Conservation (phyloP, 2,888 invertebrate genomes). For the Imbricaverruca yamaguchii region DNA sequence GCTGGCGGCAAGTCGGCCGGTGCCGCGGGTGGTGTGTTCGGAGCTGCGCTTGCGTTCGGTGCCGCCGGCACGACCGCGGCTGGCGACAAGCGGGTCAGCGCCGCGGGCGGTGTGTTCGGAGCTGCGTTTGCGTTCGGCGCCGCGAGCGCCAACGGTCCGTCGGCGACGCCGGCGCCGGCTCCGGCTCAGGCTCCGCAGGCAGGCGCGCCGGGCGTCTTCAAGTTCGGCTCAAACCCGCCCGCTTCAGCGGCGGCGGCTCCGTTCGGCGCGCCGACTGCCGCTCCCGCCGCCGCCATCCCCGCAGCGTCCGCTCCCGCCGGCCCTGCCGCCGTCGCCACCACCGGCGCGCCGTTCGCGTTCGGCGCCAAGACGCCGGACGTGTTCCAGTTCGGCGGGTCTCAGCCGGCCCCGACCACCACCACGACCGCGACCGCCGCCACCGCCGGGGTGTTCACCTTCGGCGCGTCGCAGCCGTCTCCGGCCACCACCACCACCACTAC, state of each 20-base stretch:
- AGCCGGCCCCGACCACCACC: slow-evolving; percentile 2
- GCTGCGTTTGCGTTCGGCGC: slow-evolving; percentile 25
- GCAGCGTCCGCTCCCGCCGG: background rate
- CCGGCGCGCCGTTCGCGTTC: background rate
- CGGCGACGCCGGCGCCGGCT: background rate
- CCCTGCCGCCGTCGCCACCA: background rate
- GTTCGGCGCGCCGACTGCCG: background rate
- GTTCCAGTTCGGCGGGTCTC: background rate
- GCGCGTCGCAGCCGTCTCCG: slow-evolving; percentile 16
- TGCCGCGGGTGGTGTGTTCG: too few relatives aligned
- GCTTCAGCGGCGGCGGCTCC: background rate
- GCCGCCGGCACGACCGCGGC: too few relatives aligned
- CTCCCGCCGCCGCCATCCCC: background rate
- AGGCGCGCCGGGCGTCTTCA: background rate
- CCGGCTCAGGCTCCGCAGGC: background rate
- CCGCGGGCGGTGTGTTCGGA: background rate
- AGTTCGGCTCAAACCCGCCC: background rate
- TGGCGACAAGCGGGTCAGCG: too few relatives aligned
- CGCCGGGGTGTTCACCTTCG: background rate
- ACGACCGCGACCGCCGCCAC: background rate
- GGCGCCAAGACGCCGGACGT: background rate
- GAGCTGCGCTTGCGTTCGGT: background rate
- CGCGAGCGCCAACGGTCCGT: slow-evolving; percentile 19
- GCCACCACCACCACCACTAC: background rate
- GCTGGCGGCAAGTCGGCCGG: background rate